These are phyloP conservation scores for Agelas oroides DNA, from an alignment of 37 sponge, comb jelly and placozoan species.

Conservation along the genomic window DNA sequence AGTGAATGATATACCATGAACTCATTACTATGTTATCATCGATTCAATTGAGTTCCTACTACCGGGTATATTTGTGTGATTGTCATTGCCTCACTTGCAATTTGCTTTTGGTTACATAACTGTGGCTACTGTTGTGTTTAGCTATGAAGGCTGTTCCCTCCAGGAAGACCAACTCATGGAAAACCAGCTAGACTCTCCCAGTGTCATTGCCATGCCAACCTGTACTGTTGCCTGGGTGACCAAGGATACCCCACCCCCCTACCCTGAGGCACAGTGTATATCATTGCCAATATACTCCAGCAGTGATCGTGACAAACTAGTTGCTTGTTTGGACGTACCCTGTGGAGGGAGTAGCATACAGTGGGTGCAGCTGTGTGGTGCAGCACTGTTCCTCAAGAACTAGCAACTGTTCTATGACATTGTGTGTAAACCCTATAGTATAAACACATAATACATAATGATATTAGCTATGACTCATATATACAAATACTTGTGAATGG, in stretches of 20 bases:
- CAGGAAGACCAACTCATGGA: constrained; percentile 89
- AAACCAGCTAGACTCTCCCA: constrained; percentile 81
- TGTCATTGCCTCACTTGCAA: no score
- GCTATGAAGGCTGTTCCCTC: constrained; percentile 90
- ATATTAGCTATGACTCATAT: no score
- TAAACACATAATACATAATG: no score
- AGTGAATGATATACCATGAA: no score
- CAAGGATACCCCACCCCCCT: constrained; percentile 70
- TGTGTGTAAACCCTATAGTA: no score
- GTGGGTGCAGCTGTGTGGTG: constrained; percentile 57
- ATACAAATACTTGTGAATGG: no score
- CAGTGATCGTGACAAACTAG: constrained; percentile 62
- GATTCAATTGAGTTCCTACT: no score
- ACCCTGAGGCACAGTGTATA: constrained; percentile 52
- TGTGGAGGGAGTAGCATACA: constrained; percentile 1
- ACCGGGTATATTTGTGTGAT: no score
- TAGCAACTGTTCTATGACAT: not conserved
- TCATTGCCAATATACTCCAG: constrained; percentile 74
- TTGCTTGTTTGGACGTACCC: constrained; percentile 75
- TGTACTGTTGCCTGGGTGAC: constrained; percentile 90
- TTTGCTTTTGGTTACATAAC: no score
- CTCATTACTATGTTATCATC: no score
- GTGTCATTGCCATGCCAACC: constrained; percentile 67
- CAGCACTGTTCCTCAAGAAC: constrained; percentile 82
- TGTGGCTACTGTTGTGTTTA: constrained; percentile 80